Base-by-base conservation (phyloP, 1,140 invertebrate genomes). In the Apis dorsata region DNA sequence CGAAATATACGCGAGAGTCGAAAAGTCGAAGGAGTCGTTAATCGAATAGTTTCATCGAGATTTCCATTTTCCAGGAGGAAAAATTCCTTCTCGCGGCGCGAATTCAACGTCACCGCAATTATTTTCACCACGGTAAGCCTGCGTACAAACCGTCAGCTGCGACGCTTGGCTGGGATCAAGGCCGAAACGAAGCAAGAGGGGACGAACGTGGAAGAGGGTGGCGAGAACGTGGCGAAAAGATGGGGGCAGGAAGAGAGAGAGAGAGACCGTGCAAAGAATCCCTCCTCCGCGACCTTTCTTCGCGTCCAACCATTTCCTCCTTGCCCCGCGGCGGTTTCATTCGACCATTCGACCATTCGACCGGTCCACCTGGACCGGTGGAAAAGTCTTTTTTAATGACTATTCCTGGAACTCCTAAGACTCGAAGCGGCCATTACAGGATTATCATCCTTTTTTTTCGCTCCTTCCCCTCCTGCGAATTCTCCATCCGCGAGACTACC, bases 321-420 rank as follows among this genome's bases (percentile, higher is more conserved):
- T 76, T 59, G 51, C 55, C 34, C 62, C 53, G 60, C 79, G 71
- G 60, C 63, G 28, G 53, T 82, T 60, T 62, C 80, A 76, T 82
- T 76, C 55, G 65, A 75, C 44, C 80, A 69, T 81, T 76, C 57
- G 57, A 59, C 19, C 34, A 1, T 34, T 1, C 2, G n/a, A n/a
- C n/a, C n/a, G n/a, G 71, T 68, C 79, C 63, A 76, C 71, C 55
- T 76, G 62, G 51, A 49, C 57, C 55, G 24, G 44, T 62, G 73
- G 73, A 76, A 44, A 69, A 82, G 73, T 69, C 80, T 82, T 70
- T 82, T 82, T 82, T 82, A 82, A 82, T 82, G 80, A 77, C 63
- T 28, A 63, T 76, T 82, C 73, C 80, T 15, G 49, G 13, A 75
- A 62, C 57, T 75, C 72, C 15, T 49, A 75, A 75, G 72, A 62